Evolutionary conservation across 2,113 vertebrate species (phyloP).

Genomic region (Eublepharis macularius): DNA sequence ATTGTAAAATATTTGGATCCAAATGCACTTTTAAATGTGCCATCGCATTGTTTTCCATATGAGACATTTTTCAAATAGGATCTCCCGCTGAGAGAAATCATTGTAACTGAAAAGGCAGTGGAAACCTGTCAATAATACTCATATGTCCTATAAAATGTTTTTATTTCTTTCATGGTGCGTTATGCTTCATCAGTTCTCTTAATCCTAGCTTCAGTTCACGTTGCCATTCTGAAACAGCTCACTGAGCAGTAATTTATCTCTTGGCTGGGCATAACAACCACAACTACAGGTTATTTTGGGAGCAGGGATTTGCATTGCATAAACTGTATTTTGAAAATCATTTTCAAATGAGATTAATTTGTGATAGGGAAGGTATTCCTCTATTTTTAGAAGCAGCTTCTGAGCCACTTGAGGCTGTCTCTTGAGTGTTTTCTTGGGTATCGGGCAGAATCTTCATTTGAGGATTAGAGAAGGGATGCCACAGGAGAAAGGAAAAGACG

Average conservation of each 20-base stretch:
- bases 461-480: slow-evolving; percentile 51
- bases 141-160: slow-evolving; percentile 67
- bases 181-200: slow-evolving; percentile 65
- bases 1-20: slow-evolving; percentile 13
- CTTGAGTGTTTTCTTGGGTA: slow-evolving; percentile 62
- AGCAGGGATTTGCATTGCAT: slow-evolving; percentile 68
- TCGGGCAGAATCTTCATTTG: slow-evolving; percentile 60
- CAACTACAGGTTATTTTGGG: slow-evolving; percentile 67
- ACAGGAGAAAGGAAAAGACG: slow-evolving; percentile 59
- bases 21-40: slow-evolving; percentile 43
- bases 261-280: slow-evolving; percentile 57
- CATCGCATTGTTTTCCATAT: slow-evolving; percentile 57
- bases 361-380: slow-evolving; percentile 60
- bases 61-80: slow-evolving; percentile 53
- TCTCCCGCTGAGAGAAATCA: slow-evolving; percentile 53
- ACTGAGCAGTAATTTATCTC: slow-evolving; percentile 72
- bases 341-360: slow-evolving; percentile 75
- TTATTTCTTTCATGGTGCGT: slow-evolving; percentile 65
- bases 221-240: slow-evolving; percentile 61
- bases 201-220: slow-evolving; percentile 64
- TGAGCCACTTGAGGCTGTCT: slow-evolving; percentile 46
- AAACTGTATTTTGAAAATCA: slow-evolving; percentile 68
- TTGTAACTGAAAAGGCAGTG: slow-evolving; percentile 56
- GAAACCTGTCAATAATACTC: slow-evolving; percentile 65
- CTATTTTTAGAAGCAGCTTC: slow-evolving; percentile 68